Evolutionary conservation across 2,888 invertebrate genomes (phyloP), one percentile per base, ranked within the genome.

Genomic region (Mycalesis mineus): DNA sequence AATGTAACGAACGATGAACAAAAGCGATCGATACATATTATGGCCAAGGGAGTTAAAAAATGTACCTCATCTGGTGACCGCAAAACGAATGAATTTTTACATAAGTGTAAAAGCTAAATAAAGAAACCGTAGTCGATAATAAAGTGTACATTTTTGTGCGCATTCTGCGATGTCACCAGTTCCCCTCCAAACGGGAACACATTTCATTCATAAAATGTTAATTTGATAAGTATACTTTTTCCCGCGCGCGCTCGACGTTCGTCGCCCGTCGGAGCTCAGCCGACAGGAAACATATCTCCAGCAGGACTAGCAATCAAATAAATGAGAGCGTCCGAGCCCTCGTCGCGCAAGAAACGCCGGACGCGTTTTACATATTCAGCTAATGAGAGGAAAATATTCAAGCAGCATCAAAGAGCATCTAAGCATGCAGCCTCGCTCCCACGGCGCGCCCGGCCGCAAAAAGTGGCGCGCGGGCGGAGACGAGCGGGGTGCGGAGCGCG

Each of bases 401-500:
- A 68, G 67, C 61, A 62, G 64, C 64, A 63, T 63, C 62, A 60
- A 55, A 54, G 61, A 60, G 62, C 60, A 64, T 67, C 65, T 65
- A 64, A 66, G 62, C 65, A 65, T 63, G 65, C 63, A 60, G 58
- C 66, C 71, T 69, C 66, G 75, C 73, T 80, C 79, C 78, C 80
- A 80, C 80, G 81, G 65, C 65, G 61, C 55, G 49, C 65, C 64
- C 68, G 61, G 62, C 60, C 58, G 62, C 74, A 73, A 69, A 74
- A 75, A 74, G 77, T 56, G 54, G 63, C 64, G 73, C 60, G 65
- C 66, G 62, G 65, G 60, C 66, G 64, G 64, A 11, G 8, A 14
- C 29, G 28, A 55, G 55, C 56, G 61, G 62, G 65, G 65, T 60
- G 64, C 62, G 63, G 62, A 50, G 49, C 58, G 61, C 65, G 54